These are phyloP conservation scores for Goniozus legneri DNA, from an alignment of 1,140 invertebrate species.

Conservation along the genomic window DNA sequence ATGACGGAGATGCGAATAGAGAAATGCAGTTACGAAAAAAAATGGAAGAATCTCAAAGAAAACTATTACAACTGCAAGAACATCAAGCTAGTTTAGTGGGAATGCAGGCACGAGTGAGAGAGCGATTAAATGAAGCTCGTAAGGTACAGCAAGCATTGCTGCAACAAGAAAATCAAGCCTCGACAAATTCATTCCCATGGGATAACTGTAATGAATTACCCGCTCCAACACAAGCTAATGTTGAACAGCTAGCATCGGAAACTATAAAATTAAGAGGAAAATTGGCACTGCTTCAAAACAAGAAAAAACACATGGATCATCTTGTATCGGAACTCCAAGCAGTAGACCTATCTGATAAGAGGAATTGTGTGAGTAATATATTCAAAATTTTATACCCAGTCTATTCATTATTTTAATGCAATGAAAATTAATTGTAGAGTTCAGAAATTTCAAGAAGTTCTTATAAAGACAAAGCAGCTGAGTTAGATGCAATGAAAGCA, in stretches of 20 bases:
- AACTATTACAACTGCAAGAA: slow-evolving; percentile 42
- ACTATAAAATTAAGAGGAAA: slow-evolving; percentile 40
- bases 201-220: slow-evolving; percentile 15
- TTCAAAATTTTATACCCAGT: slow-evolving; percentile 1
- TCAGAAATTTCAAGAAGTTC: slow-evolving; percentile 31
- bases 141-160: slow-evolving; percentile 37
- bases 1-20: slow-evolving; percentile 26
- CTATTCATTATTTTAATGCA: not conserved
- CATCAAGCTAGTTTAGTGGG: slow-evolving; percentile 42
- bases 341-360: slow-evolving; percentile 34
- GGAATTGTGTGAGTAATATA: slow-evolving; percentile 34
- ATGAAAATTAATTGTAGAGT: slow-evolving; percentile 20
- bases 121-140: slow-evolving; percentile 43
- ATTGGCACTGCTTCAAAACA: slow-evolving; percentile 43
- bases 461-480: slow-evolving; percentile 39
- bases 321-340: slow-evolving; percentile 46
- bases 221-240: slow-evolving; percentile 20
- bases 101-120: slow-evolving; percentile 42
- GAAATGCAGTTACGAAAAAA: slow-evolving; percentile 38
- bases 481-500: slow-evolving; percentile 45
- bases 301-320: slow-evolving; percentile 50
- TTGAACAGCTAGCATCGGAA: slow-evolving; percentile 39
- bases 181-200: slow-evolving; percentile 4
- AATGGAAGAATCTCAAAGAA: slow-evolving; percentile 46
- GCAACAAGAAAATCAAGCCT: slow-evolving; percentile 31